A percentile compares a stretch with the other conserved stretches of the same genome.
These are phyloP conservation scores for Oeneis ivallda DNA, from an alignment of 2,888 invertebrate genomes.

Conservation along the genomic window DNA sequence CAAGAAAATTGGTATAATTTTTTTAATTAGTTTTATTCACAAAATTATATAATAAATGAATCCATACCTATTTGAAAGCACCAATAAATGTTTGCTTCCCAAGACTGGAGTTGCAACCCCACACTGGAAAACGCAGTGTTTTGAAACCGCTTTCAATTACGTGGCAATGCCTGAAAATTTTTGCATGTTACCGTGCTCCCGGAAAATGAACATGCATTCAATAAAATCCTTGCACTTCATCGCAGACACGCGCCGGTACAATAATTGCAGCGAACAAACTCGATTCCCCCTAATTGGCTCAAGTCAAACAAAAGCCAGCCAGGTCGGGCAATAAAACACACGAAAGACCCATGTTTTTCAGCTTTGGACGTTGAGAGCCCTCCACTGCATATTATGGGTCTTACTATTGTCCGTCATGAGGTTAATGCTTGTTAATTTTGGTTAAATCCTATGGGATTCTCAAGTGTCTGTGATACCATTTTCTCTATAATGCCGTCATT, in stretches of 20 bases:
- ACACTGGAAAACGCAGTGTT: too few species aligned
- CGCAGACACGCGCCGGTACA: conserved; percentile 16
- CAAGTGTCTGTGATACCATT: neutral
- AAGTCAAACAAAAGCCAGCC: conserved; percentile 42
- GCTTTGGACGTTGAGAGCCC: conserved; percentile 4
- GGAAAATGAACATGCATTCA: conserved; percentile 16
- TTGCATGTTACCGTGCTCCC: neutral
- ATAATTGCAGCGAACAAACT: conserved; percentile 33
- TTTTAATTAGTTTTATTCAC: too few species aligned
- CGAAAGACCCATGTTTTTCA: conserved; percentile 23
- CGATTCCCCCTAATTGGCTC: conserved; percentile 52
- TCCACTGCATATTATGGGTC: conserved; percentile 16
- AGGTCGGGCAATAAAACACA: conserved; percentile 46
- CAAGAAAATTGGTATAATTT: too few species aligned
- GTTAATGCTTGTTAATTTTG: conserved; percentile 2
- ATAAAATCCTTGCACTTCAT: conserved; percentile 21
- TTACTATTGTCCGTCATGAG: conserved; percentile 7
- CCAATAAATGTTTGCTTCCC: too few species aligned
- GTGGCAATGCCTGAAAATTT: too few species aligned
- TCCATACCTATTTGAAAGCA: too few species aligned
- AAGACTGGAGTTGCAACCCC: too few species aligned
- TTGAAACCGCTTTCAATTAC: too few species aligned
- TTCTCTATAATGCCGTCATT: too few species aligned
- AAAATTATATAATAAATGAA: too few species aligned
- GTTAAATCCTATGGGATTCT: neutral